These are phyloP conservation scores for Calycopis cecrops DNA, from an alignment of 1,140 invertebrate species.

Conservation along the genomic window DNA sequence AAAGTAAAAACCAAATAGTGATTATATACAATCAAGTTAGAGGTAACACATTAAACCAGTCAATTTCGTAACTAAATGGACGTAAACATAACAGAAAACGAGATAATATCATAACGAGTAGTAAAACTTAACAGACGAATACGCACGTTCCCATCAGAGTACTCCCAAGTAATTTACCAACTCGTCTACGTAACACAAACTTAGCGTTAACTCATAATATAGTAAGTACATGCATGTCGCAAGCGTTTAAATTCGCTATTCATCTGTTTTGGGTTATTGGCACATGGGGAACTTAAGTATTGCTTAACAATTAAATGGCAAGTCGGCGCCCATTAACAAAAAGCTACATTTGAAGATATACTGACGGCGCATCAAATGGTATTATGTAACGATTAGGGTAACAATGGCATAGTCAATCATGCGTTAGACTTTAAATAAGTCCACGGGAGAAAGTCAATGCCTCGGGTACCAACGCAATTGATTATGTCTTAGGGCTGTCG, in stretches of 20 bases:
- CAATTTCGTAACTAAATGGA: no score
- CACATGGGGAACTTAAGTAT: conserved; percentile 53
- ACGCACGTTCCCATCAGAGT: no score
- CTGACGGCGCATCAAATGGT: conserved; percentile 59
- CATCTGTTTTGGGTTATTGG: conserved; percentile 26
- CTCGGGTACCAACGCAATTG: conserved; percentile 37
- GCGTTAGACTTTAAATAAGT: conserved; percentile 67
- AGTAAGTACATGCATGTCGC: conserved; percentile 3
- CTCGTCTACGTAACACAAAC: background rate
- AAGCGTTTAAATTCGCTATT: conserved; percentile 14
- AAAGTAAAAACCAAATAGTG: no score
- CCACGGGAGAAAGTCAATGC: conserved; percentile 62
- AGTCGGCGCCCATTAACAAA: conserved; percentile 65
- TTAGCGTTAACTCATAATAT: background rate
- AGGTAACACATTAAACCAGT: no score
- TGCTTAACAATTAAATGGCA: conserved; percentile 68
- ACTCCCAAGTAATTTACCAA: background rate
- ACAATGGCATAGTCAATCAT: conserved; percentile 65
- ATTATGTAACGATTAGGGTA: conserved; percentile 55
- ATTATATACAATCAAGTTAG: no score
- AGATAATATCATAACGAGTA: no score
- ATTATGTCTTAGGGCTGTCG: conserved; percentile 22
- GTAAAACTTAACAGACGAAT: no score
- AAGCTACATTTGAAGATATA: conserved; percentile 54
- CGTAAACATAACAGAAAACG: no score